Base-by-base conservation (phyloP, 2,113 vertebrate species). In the Catagonus wagneri region DNA sequence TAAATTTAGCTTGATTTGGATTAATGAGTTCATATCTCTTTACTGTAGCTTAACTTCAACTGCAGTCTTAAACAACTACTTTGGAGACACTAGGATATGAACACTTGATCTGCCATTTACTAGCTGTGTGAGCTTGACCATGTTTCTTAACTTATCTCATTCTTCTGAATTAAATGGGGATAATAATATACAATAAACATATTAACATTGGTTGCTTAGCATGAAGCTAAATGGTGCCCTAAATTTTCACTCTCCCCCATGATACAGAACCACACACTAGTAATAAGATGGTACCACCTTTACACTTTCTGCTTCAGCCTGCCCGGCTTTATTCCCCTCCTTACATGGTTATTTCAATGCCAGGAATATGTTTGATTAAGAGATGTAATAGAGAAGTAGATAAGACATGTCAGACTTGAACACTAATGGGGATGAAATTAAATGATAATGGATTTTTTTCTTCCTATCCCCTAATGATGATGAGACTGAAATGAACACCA, bases 351-450 rank as follows among this genome's bases (percentile, higher is more conserved):
- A 90, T 65, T 87, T 16, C 39, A 39, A 65, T 68, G 74, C 8
- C 25, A 96, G 32, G 7, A 89, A 69, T 78, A 60, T 14, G 4
- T 29, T 83, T 92, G 52, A 79, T 90, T 68, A 84, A 94, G 69
- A 84, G 60, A 66, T 81, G 7, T n/a, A 29, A 22, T 65, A 44
- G 8, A 92, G 58, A 75, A 89, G 4, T 52, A 83, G 58, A 7
- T 58, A 32, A 56, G 34, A n/a, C 44, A 79, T 92, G 50, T 20
- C 44, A 58, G 25, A 69, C 23, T 87, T 86, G 25, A 69, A 36
- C 12, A 90, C 60, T 94, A 75, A 78, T 29, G 83, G 7, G 4
- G 25, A 56, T 92, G n/a, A 96, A 95, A 87, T 93, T 39, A 95
- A 80, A 68, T 75, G 25, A 79, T 87, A 83, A 83, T 80, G 93